These are phyloP conservation scores for Zaprionus camerounensis DNA, from an alignment of 1,140 invertebrate species.

Conservation along the genomic window DNA sequence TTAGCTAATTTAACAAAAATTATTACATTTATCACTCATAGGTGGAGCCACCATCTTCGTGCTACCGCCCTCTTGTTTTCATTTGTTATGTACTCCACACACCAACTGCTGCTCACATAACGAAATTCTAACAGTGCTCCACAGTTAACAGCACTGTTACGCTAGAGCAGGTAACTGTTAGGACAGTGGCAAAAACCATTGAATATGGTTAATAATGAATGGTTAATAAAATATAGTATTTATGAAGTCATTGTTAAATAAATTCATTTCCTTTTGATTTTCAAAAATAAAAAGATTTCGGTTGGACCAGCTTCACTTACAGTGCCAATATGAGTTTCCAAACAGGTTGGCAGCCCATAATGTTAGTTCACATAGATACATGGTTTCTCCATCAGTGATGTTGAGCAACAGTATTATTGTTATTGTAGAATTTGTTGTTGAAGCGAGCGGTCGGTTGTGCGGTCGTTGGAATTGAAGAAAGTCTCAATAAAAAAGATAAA, in stretches of 20 bases:
- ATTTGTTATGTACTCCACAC: not conserved
- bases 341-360: not conserved
- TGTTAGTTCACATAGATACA: slow-evolving; percentile 22
- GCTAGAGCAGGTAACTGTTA: not conserved
- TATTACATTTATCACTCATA: not conserved
- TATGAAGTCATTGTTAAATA: no score
- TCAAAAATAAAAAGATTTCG: not conserved
- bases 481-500: slow-evolving; percentile 14
- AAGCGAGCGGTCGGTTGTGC: slow-evolving; percentile 44
- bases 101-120: not conserved
- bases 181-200: no score
- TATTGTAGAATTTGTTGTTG: slow-evolving; percentile 50
- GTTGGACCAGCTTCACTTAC: not conserved
- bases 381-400: slow-evolving; percentile 22
- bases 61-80: not conserved
- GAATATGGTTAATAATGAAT: no score
- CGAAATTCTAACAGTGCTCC: slow-evolving; percentile 1
- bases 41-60: not conserved
- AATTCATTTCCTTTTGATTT: no score
- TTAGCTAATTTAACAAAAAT: not conserved
- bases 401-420: slow-evolving; percentile 32
- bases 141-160: not conserved
- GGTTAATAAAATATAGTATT: no score
- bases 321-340: slow-evolving; percentile 33
- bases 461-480: slow-evolving; percentile 18